A percentile compares a stretch with the other conserved stretches of the same genome.
Evolutionary conservation across 92 coral and sea anemone genomes (phyloP).

Genomic region (Zoanthus gigantus): DNA sequence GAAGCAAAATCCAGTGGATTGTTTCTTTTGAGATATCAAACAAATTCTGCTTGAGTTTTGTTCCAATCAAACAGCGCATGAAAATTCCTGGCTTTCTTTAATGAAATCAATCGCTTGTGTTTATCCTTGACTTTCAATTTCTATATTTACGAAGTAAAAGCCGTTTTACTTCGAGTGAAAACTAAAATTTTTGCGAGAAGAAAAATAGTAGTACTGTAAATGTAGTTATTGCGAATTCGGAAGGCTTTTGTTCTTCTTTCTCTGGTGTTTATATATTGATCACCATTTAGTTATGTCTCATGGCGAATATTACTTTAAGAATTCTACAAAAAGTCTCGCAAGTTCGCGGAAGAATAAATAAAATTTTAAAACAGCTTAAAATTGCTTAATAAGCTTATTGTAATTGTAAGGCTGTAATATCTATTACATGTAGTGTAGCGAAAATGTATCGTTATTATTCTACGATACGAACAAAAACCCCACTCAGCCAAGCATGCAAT

Average conservation of each 20-base stretch:
- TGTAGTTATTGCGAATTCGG: neutral
- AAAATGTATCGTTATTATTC: neutral
- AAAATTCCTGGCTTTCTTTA: neutral
- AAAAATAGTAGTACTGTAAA: neutral
- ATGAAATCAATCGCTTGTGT: neutral
- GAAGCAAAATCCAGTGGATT: no score
- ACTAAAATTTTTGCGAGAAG: neutral
- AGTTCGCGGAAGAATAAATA: neutral
- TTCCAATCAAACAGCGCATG: no score
- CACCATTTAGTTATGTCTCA: neutral
- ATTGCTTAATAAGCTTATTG: neutral
- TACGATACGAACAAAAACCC: neutral
- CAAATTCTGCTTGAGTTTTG: neutral
- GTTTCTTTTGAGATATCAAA: no score
- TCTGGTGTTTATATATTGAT: neutral
- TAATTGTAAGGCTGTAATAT: neutral
- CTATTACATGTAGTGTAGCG: neutral
- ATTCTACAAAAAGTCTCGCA: neutral
- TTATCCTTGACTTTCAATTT: neutral
- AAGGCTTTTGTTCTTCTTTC: neutral
- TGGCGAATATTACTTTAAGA: neutral
- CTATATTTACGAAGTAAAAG: neutral
- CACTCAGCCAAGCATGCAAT: constrained; percentile 28
- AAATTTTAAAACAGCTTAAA: neutral
- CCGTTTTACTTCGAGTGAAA: neutral